Evolutionary conservation across 1,140 invertebrate species (phyloP), one percentile per base, ranked within the genome.

Genomic region (Pseudachorutes palmiensis): DNA sequence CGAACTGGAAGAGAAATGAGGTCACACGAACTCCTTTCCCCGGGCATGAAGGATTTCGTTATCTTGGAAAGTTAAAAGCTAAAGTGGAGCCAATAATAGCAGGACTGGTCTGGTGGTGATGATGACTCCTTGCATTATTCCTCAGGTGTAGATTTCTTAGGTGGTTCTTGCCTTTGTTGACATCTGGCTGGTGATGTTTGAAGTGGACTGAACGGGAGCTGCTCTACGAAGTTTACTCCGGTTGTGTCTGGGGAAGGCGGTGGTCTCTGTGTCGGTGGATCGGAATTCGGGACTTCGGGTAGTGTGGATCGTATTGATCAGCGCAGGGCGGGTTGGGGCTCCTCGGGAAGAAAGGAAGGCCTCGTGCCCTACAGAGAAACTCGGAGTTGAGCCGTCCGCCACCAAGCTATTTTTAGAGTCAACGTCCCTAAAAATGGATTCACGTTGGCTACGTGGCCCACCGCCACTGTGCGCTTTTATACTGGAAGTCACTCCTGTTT

Each of bases 351-450:
- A 60, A 66, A 30, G 36, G 30, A 66, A 57, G 65, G 48, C 41
- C 49, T 49, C 49, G 9, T 45, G 36, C 51, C 51, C 51, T 55
- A 60, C 24, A 60, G 26, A 14, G 24, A 26, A 57, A 57, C 9
- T 26, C 24, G 51, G 26, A 57, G 26, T 26, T 12, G 14, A 14
- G 51, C 51, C 3, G 26, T n/a, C 24, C 24, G 14, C 14, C 5
- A n/a, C 5, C 51, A 9, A 28, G 65, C 72, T 70, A 73, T 71
- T 74, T 74, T 71, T 68, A 69, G 71, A 62, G 31, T 32, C 71
- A 30, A 68, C 70, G 64, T 69, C 67, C 63, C 68, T 71, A 71
- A 71, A 73, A 73, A 70, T 72, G 71, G 70, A 71, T 69, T 71
- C 69, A 66, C 62, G 70, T 73, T 57, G 69, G 72, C 64, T 63